These are phyloP conservation scores for Eretmochelys imbricata DNA, from an alignment of 2,113 vertebrate genomes.

Conservation along the genomic window DNA sequence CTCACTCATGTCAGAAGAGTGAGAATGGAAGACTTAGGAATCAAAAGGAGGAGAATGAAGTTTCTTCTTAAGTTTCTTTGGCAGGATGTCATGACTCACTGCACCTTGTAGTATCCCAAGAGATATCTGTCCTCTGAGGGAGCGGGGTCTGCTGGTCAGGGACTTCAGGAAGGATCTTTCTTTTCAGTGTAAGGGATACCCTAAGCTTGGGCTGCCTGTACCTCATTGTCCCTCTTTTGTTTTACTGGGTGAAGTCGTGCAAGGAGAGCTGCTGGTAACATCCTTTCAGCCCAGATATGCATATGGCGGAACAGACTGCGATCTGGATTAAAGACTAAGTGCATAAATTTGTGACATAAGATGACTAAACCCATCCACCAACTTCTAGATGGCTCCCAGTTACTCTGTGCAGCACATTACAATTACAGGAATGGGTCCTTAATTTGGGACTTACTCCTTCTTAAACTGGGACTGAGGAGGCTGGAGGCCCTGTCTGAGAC, in stretches of 20 bases:
- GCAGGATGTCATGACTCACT: neutral
- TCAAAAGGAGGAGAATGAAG: neutral
- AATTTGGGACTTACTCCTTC: neutral
- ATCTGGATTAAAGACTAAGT: rapidly evolving
- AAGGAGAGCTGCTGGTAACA: rapidly evolving
- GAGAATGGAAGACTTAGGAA: rapidly evolving
- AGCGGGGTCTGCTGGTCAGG: too few species aligned
- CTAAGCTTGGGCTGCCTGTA: neutral
- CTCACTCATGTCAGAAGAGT: neutral
- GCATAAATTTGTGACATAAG: neutral
- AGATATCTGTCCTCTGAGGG: neutral
- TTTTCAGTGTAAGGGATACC: neutral
- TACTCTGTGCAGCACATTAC: neutral
- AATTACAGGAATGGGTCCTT: neutral
- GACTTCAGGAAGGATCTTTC: neutral
- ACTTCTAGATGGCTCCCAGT: neutral
- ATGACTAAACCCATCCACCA: neutral
- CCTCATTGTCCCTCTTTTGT: neutral
- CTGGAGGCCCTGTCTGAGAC: neutral
- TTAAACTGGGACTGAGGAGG: neutral
- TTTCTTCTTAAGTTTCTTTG: neutral
- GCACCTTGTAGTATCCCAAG: neutral
- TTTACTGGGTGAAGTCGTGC: neutral
- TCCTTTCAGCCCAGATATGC: neutral
- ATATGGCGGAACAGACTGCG: neutral